Base-by-base conservation (phyloP, 2,888 invertebrate genomes). In the Drosophila lutescens region DNA sequence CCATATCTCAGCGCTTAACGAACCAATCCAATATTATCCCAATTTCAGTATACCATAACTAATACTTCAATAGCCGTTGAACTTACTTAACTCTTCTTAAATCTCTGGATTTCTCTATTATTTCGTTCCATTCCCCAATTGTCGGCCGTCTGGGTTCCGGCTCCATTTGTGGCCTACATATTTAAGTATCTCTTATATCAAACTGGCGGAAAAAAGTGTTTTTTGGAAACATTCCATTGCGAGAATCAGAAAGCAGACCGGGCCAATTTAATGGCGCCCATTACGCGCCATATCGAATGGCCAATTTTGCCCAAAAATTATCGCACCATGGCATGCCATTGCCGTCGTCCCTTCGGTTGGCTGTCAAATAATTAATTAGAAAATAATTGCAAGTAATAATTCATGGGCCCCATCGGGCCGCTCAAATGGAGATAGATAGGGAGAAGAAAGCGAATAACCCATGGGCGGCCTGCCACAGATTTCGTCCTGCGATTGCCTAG, bases 321-420 rank as follows among this genome's bases (percentile, higher is more conserved):
- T 85, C 85, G 72, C 88, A 72, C 78, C 56, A 53, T 63, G 56
- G 70, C 70, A 73, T 43, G 56, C 46, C 50, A 57, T 58, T 8
- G 49, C 49, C 17, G 49, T 32, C 13, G n/a, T 36, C 44, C 56
- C 68, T 67, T 69, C 69, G 75, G 74, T 69, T 58, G 51, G 62
- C 80, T 87, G 85, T 86, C 88, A 89, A 86, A 86, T 86, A 86
- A 86, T 86, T 86, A 86, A 86, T 86, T 89, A 89, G 85, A 86
- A 86, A 87, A 89, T 86, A 86, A 86, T 86, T 89, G 89, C 89
- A 78, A 73, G 83, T 74, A 89, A 89, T 86, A 89, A 86, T 89
- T 86, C 75, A 86, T 86, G 75, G 78, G 67, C 57, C 60, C 80
- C 76, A 62, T 17, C 38, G 54, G 73, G 82, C 72, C 69, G 62